These are phyloP conservation scores for Anthopleura xanthogrammica DNA, from an alignment of 92 coral and sea anemone genomes.

Conservation along the genomic window DNA sequence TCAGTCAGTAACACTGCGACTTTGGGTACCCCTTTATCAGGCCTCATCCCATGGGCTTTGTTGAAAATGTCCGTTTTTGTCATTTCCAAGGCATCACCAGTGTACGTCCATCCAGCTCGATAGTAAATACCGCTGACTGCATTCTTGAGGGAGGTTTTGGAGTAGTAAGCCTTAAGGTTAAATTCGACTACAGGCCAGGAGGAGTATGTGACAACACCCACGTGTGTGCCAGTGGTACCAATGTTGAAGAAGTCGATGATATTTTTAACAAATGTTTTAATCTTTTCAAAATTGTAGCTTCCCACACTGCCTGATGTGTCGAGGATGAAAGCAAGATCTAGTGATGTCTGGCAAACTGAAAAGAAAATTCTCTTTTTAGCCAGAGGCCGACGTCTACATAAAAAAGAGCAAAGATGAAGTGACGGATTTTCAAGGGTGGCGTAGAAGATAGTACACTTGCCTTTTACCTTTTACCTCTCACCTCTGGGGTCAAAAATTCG, in stretches of 20 bases:
- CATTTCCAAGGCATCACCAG: constrained; percentile 75
- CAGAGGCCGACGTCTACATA: too few relatives aligned
- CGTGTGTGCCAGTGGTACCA: constrained; percentile 81
- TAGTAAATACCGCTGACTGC: constrained; percentile 63
- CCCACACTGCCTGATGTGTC: constrained; percentile 93
- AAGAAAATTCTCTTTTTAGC: neutral
- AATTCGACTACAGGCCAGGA: constrained; percentile 48
- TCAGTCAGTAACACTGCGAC: constrained; percentile 81
- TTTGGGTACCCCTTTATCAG: constrained; percentile 84
- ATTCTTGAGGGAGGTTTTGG: constrained; percentile 61
- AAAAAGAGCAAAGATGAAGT: too few relatives aligned
- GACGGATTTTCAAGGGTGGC: too few relatives aligned
- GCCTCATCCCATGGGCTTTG: constrained; percentile 70
- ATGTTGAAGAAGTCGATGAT: constrained; percentile 93
- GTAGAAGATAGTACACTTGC: too few relatives aligned
- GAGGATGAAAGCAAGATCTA: constrained; percentile 87
- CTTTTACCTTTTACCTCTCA: too few relatives aligned
- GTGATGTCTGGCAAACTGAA: constrained; percentile 91
- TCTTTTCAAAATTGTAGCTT: constrained; percentile 52
- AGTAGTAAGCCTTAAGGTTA: constrained; percentile 50
- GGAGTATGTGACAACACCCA: constrained; percentile 78
- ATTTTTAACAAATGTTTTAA: constrained; percentile 78
- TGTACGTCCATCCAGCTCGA: constrained; percentile 76
- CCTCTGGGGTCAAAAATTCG: too few relatives aligned
- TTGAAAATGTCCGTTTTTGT: constrained; percentile 32